Evolutionary conservation across 2,888 invertebrate genomes (phyloP), one percentile per base, ranked within the genome.

Genomic region (Alentia gelatinosa): DNA sequence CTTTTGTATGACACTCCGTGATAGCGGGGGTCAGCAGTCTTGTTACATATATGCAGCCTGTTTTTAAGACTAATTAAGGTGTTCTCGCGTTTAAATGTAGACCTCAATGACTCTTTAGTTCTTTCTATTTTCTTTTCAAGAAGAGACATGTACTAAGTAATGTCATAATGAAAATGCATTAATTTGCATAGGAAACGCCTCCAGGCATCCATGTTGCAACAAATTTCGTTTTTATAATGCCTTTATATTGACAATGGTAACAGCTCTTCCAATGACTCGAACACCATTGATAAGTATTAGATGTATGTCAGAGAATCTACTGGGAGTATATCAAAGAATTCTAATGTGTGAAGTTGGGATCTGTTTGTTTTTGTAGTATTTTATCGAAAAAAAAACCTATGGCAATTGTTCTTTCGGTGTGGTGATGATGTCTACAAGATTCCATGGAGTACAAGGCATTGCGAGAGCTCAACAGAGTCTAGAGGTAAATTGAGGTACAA

Each of bases 81-180:
- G 79, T 79, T 39, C 19, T 39, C 39, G 39, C 26, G 26, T 79
- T 79, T 37, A 9, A 1, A 35, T 79, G 79, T 79, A 79, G 35
- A 79, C 79, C 79, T 79, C 79, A 12, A 26, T 5, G 79, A 79
- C 79, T 79, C 39, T 79, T n/a, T n/a, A n/a, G 79, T 79, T 79
- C 19, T 79, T 79, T 35, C 3, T 79, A 68, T 68, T 39, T 39
- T 35, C 1, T 37, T 5, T 26, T 26, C 5, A 63, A 26, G 26
- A 26, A 39, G 79, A 39, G 23, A 39, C 12, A 37, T 63, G 19
- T 79, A 33, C 74, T 30, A 68, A 30, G 26, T 12, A 56, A 56
- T n/a, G 1, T 56, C n/a, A 56, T 56, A 47, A 47, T 47, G 47
- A 47, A 47, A 47, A 12, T 47, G 47, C 19, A 19, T 47, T 12